Base-by-base conservation (phyloP, 2,888 invertebrate species). In the Coremacera marginata region DNA sequence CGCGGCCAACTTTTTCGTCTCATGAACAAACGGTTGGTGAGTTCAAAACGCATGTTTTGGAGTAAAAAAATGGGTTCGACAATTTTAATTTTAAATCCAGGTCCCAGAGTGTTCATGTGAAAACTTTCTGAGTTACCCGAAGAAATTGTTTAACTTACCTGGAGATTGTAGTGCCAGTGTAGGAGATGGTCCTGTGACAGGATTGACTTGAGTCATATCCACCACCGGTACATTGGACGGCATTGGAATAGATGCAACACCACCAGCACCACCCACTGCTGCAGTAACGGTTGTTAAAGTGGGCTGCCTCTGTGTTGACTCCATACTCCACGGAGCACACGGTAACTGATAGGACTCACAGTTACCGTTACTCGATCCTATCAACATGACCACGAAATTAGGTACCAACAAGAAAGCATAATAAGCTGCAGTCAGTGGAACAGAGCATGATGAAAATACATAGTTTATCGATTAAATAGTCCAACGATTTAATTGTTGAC, bases 211-310 rank as follows among this genome's bases (percentile, higher is more conserved):
- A 55, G 72, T 19, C 31, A 65, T 19, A 19, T 80, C 77, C 80
- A 77, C 76, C 79, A 80, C 25, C 80, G 83, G 83, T 79, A 85
- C 73, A 81, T 63, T 52, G 44, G 83, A 80, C 74, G 82, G 84
- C 83, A 83, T 74, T 25, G 83, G 83, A 51, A 83, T 72, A 14
- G 82, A 74, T 60, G 85, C 81, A 78, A 84, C 75, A 76, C 84
- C 84, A 73, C 81, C 79, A 72, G 81, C 79, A 22, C 81, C 82
- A 34, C 82, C 67, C 5, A 80, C 83, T 91, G 91, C 84, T 86
- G 89, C 83, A 86, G 89, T 84, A 87, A 86, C 89, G 82, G 84
- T 88, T 84, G 88, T 84, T n/a, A 77, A 67, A 51, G 65, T 49
- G 16, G 31, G 31, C 70, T 82, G 81, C 74, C 82, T 80, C 71